These are phyloP conservation scores for Spheniscus humboldti DNA, from an alignment of 2,797 vertebrate genomes.

Conservation along the genomic window DNA sequence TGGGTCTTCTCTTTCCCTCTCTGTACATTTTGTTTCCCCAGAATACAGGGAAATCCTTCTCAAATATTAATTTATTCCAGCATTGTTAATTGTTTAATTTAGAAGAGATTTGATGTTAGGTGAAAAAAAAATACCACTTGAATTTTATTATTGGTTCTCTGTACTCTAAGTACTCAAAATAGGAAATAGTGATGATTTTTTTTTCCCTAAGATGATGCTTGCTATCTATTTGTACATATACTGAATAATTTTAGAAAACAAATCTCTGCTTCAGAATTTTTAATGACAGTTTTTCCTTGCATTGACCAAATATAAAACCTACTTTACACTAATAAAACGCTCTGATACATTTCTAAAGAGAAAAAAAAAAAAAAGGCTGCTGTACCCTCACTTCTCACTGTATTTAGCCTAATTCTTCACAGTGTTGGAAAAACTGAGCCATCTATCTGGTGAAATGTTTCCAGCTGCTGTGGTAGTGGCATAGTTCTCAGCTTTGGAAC, in stretches of 20 bases:
- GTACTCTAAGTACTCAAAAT: conserved; percentile 75
- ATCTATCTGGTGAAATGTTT: neutral
- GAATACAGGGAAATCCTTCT: conserved; percentile 47
- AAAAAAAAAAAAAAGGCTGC: neutral
- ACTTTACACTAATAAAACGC: conserved; percentile 23
- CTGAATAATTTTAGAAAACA: conserved; percentile 57
- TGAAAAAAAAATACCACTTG: conserved; percentile 62
- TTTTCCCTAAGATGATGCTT: neutral
- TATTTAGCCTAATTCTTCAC: neutral
- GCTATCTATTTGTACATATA: conserved; percentile 71
- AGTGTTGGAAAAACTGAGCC: conserved; percentile 43
- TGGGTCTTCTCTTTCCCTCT: neutral
- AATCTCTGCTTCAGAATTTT: conserved; percentile 17
- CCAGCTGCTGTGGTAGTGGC: conserved; percentile 24
- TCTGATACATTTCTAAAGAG: conserved; percentile 1
- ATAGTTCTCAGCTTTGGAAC: conserved; percentile 15
- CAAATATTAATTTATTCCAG: conserved; percentile 77
- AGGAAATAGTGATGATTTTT: conserved; percentile 60
- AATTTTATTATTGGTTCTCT: conserved; percentile 56
- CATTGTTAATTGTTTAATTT: conserved; percentile 68
- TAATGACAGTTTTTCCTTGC: conserved; percentile 60
- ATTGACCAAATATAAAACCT: conserved; percentile 71
- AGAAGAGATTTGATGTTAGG: conserved; percentile 65
- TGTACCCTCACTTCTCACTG: neutral
- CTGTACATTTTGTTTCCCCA: conserved; percentile 62